A percentile compares a stretch with the other conserved stretches of the same genome.
These are phyloP conservation scores for Athripsodes cinereus DNA, from an alignment of 2,888 invertebrate species.

Conservation along the genomic window DNA sequence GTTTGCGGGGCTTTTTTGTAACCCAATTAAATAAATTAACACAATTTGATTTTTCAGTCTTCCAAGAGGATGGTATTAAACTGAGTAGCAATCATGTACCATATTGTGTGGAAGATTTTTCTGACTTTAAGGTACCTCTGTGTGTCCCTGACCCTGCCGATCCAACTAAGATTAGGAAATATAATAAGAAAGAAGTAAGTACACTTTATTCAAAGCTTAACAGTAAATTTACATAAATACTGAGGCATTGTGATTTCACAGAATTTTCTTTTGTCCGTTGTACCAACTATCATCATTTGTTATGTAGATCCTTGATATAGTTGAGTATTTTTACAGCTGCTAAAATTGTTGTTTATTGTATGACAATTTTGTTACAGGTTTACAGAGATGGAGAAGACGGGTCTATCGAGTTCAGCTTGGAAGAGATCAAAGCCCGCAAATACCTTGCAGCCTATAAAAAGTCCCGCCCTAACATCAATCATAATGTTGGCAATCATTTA, in stretches of 20 bases:
- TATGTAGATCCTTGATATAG: background rate
- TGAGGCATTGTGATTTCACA: too few relatives aligned
- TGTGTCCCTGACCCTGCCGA: conserved; percentile 58
- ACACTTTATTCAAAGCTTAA: conserved; percentile 7
- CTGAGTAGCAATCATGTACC: conserved; percentile 43
- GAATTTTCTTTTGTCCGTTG: too few relatives aligned
- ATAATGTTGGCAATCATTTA: background rate
- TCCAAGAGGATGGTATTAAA: conserved; percentile 55
- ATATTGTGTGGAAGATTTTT: conserved; percentile 49
- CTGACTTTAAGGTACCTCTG: conserved; percentile 49
- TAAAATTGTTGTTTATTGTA: background rate
- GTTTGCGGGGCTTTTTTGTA: too few relatives aligned
- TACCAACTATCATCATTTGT: too few relatives aligned
- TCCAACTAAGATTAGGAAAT: conserved; percentile 57
- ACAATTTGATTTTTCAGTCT: conserved; percentile 42
- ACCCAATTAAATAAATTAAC: background rate
- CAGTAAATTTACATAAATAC: background rate
- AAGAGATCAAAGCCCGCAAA: conserved; percentile 64
- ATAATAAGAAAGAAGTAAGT: conserved; percentile 57
- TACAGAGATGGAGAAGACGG: conserved; percentile 49
- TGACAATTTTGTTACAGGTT: conserved; percentile 34
- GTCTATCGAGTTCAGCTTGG: conserved; percentile 69
- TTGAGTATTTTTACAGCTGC: background rate
- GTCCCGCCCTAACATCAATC: background rate
- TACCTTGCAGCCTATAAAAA: conserved; percentile 33